These are phyloP conservation scores for Bombus confusus DNA, from an alignment of 1,140 invertebrate genomes.

Conservation along the genomic window DNA sequence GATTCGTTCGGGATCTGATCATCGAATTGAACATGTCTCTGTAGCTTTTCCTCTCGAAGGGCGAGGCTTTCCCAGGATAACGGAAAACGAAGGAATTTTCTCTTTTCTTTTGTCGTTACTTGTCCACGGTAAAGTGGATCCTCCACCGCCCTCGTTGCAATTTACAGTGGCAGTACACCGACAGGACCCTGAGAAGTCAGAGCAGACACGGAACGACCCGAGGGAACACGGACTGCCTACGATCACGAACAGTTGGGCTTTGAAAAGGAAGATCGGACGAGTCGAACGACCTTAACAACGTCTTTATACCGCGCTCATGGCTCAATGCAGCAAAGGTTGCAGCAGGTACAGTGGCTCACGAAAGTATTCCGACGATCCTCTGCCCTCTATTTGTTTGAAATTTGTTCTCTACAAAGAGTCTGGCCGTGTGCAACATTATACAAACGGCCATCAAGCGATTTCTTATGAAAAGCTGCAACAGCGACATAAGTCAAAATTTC, in stretches of 20 bases:
- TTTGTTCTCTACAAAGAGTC: too few species aligned
- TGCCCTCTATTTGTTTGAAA: too few species aligned
- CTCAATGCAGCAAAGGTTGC: constrained; percentile 14
- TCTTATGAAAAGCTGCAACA: too few species aligned
- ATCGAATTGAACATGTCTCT: not conserved
- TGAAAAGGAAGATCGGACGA: not conserved
- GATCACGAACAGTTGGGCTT: not conserved
- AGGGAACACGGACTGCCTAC: not conserved
- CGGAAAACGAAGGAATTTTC: not conserved
- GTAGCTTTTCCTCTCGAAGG: not conserved
- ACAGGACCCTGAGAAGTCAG: not conserved
- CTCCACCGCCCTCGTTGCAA: not conserved
- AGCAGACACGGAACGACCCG: not conserved
- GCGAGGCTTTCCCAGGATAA: not conserved
- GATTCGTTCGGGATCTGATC: not conserved
- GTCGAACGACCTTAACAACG: not conserved
- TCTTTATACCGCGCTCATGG: constrained; percentile 49
- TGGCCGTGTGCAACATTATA: too few species aligned
- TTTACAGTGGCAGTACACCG: not conserved
- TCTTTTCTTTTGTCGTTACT: not conserved
- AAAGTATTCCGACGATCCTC: not conserved
- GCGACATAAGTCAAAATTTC: too few species aligned
- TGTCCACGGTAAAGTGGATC: not conserved
- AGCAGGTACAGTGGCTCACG: not conserved
- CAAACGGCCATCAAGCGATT: too few species aligned